Evolutionary conservation across 2,888 invertebrate genomes (phyloP).

Genomic region (Stenolophus ochropezus): DNA sequence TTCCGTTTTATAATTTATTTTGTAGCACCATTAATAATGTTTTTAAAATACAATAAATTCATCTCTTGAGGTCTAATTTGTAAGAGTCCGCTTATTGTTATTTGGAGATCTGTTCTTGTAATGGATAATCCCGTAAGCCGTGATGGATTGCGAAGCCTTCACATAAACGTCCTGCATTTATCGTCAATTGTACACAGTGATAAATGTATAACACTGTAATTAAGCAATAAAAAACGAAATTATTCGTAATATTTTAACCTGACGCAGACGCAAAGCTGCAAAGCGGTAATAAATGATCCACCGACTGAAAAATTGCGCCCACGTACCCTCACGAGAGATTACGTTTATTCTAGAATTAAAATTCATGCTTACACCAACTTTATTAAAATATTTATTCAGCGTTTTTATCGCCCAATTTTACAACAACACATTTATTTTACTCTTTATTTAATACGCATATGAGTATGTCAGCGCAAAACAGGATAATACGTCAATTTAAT

Average conservation of each 20-base stretch:
- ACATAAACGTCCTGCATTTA: constrained; percentile 54
- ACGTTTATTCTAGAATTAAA: constrained; percentile 47
- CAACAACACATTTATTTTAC: too few species aligned
- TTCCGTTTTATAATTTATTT: background rate
- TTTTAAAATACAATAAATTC: constrained; percentile 16
- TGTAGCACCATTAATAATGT: constrained; percentile 3
- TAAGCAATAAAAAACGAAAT: constrained; percentile 58
- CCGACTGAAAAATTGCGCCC: background rate
- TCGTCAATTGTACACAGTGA: constrained; percentile 54
- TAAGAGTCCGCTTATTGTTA: constrained; percentile 27
- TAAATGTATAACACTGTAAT: constrained; percentile 55
- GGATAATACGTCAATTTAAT: too few species aligned
- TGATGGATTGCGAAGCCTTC: constrained; percentile 38
- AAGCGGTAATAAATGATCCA: constrained; percentile 53
- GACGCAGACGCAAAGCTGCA: constrained; percentile 46
- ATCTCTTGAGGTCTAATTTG: constrained; percentile 17
- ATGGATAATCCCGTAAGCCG: constrained; percentile 17
- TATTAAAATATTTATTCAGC: constrained; percentile 49
- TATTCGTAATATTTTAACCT: constrained; percentile 58
- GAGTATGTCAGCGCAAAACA: too few species aligned
- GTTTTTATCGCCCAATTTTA: background rate
- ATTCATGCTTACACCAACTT: constrained; percentile 28
- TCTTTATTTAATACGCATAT: too few species aligned
- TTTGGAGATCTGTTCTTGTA: constrained; percentile 27
- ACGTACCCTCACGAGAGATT: constrained; percentile 26